Percentiles rank a stretch among this genome's conserved stretches.
These are phyloP conservation scores for Rhinichthys klamathensis DNA, from an alignment of 2,113 vertebrate species.

Conservation along the genomic window DNA sequence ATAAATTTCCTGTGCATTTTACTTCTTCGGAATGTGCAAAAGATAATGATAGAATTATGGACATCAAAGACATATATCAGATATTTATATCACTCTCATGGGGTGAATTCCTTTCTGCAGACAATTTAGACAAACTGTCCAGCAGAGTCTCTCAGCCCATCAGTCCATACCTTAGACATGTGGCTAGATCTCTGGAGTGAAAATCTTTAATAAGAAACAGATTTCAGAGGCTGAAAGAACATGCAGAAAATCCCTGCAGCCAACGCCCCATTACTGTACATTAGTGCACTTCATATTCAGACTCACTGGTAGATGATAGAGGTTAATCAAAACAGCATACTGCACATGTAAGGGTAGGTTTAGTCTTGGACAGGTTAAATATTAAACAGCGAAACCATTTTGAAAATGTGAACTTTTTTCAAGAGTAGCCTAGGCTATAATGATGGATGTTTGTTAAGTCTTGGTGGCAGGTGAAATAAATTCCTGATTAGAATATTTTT, in stretches of 20 bases:
- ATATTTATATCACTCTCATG: neutral
- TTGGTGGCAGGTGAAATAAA: neutral
- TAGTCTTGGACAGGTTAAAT: neutral
- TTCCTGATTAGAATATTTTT: neutral
- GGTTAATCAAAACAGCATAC: neutral
- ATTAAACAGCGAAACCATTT: neutral
- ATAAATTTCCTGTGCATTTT: conserved; percentile 10
- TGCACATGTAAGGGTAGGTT: neutral
- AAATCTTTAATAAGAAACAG: conserved; percentile 54
- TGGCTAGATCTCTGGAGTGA: conserved; percentile 22
- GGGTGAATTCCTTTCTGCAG: conserved; percentile 16
- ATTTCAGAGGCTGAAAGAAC: conserved; percentile 38
- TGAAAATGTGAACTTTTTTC: neutral
- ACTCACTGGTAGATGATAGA: neutral
- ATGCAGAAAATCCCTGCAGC: conserved; percentile 38
- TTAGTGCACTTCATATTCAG: neutral
- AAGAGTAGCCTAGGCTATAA: neutral
- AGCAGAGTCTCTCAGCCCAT: neutral
- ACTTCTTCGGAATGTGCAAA: neutral
- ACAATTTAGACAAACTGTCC: conserved; percentile 39
- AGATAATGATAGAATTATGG: conserved; percentile 1
- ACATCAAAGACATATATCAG: conserved; percentile 21
- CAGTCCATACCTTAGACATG: conserved; percentile 7
- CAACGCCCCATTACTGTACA: conserved; percentile 45
- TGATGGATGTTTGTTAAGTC: neutral